Evolutionary conservation across 2,888 invertebrate genomes (phyloP).

Genomic region (Actias luna): DNA sequence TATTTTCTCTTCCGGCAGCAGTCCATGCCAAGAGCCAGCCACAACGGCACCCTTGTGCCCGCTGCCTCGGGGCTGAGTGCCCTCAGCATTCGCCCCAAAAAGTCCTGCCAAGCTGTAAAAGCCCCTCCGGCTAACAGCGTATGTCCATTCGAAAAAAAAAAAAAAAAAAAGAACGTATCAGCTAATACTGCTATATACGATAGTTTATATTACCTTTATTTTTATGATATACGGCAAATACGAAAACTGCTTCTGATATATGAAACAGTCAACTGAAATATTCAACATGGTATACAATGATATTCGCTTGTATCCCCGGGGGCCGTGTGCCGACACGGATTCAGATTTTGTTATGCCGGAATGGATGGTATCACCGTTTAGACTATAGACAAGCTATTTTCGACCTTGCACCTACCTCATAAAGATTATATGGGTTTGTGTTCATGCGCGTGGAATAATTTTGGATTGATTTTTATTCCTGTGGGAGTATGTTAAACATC

Average conservation of each 20-base stretch:
- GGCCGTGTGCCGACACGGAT: conserved; percentile 26
- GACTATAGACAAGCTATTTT: background rate
- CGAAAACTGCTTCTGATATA: conserved; percentile 8
- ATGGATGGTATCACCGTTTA: background rate
- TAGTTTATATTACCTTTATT: too few relatives aligned
- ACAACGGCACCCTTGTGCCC: too few relatives aligned
- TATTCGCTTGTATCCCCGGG: conserved; percentile 10
- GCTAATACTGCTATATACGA: background rate
- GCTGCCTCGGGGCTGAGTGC: too few relatives aligned
- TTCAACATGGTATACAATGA: background rate
- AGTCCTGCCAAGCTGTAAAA: too few relatives aligned
- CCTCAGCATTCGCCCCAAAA: too few relatives aligned
- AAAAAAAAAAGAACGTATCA: too few relatives aligned
- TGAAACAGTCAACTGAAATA: conserved; percentile 10
- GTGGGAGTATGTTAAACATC: background rate
- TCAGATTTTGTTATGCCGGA: conserved; percentile 13
- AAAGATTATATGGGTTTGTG: background rate
- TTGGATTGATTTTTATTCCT: background rate
- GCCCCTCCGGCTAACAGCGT: too few relatives aligned
- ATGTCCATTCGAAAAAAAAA: too few relatives aligned
- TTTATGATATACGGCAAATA: too few relatives aligned
- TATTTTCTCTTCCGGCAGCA: too few relatives aligned
- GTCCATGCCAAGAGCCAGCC: too few relatives aligned
- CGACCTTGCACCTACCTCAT: background rate
- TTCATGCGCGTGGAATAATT: background rate